These are phyloP conservation scores for Cephus nigrinus DNA, from an alignment of 2,888 invertebrate genomes.

Conservation along the genomic window DNA sequence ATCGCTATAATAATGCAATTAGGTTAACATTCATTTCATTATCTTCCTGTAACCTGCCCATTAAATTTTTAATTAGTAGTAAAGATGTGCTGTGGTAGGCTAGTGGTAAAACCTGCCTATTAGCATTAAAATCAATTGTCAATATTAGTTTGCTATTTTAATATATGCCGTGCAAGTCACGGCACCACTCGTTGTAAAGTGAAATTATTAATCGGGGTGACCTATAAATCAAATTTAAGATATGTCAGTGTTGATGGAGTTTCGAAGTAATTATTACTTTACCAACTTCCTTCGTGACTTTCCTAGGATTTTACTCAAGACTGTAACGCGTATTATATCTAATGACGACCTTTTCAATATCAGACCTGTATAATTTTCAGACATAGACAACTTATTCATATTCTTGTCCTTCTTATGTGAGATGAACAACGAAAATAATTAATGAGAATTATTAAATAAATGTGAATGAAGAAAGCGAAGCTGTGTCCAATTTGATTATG, in stretches of 20 bases:
- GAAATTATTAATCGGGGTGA: slow-evolving; percentile 12
- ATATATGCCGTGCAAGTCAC: slow-evolving; percentile 46
- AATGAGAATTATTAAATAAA: neutral
- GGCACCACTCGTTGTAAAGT: slow-evolving; percentile 34
- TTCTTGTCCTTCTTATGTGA: neutral
- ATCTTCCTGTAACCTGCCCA: slow-evolving; percentile 57
- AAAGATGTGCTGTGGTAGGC: slow-evolving; percentile 22
- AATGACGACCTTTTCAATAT: neutral
- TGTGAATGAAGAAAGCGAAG: neutral
- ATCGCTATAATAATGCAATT: slow-evolving; percentile 45
- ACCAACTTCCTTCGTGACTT: neutral
- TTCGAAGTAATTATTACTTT: neutral
- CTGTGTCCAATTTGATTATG: neutral
- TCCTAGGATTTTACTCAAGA: neutral
- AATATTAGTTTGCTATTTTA: slow-evolving; percentile 23
- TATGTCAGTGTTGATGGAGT: neutral
- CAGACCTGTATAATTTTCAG: neutral
- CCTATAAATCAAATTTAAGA: slow-evolving; percentile 23
- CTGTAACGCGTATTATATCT: neutral
- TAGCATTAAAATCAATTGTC: slow-evolving; percentile 22
- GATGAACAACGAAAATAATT: neutral
- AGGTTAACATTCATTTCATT: slow-evolving; percentile 42
- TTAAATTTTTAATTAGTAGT: slow-evolving; percentile 44
- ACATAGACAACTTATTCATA: neutral
- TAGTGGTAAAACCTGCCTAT: slow-evolving; percentile 18